Percentiles rank a stretch among this genome's conserved stretches.
Conservation (phyloP, 2,888 invertebrate genomes). For the Erebia epiphron region DNA sequence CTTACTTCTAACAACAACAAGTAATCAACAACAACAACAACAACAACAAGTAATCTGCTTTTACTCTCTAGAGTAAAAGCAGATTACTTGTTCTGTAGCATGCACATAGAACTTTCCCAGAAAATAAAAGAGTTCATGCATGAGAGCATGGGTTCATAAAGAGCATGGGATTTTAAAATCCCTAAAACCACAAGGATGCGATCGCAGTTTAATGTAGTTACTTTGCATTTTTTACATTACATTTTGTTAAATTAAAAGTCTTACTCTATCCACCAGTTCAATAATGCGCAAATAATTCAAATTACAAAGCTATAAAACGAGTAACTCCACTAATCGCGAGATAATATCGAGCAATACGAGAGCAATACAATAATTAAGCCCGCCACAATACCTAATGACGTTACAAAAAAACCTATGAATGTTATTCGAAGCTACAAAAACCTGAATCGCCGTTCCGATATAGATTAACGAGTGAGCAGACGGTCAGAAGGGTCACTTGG, state of each 20-base stretch:
- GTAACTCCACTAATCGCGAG: conserved; percentile 46
- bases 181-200: too few relatives aligned
- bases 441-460: conserved; percentile 42
- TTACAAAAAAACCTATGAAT: conserved; percentile 63
- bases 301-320: conserved; percentile 30
- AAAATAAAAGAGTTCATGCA: too few relatives aligned
- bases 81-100: too few relatives aligned
- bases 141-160: too few relatives aligned
- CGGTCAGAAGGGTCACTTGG: neutral
- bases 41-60: too few relatives aligned
- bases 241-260: neutral
- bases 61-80: too few relatives aligned
- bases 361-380: conserved; percentile 64
- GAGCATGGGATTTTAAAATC: too few relatives aligned
- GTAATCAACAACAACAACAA: too few relatives aligned
- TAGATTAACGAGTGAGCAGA: conserved; percentile 38
- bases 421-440: conserved; percentile 55
- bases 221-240: too few relatives aligned
- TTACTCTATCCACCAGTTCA: neutral
- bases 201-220: too few relatives aligned
- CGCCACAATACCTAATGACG: conserved; percentile 69
- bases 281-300: conserved; percentile 26
- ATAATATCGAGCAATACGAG: conserved; percentile 53
- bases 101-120: too few relatives aligned
- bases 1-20: too few relatives aligned